Evolutionary conservation across 2,113 vertebrate genomes (phyloP).

Genomic region (Oryzias curvinotus): DNA sequence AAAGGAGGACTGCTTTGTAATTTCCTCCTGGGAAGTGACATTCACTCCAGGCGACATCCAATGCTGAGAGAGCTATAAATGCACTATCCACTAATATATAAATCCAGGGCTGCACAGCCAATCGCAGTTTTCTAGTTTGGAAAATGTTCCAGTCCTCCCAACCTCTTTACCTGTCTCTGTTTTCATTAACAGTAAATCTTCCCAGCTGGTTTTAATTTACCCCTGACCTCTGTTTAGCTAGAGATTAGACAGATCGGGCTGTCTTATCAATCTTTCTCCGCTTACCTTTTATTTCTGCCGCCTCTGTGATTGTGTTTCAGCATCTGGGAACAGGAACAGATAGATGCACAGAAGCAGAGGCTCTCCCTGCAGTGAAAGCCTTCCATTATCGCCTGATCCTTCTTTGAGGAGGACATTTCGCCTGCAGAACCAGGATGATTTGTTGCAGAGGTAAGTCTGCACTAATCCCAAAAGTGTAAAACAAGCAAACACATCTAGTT

Average conservation of each 20-base stretch:
- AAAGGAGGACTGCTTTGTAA: constrained; percentile 35
- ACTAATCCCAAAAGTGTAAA: constrained; percentile 14
- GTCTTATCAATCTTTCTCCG: constrained; percentile 58
- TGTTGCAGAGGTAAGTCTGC: constrained; percentile 23
- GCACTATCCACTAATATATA: constrained; percentile 10
- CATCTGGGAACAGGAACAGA: constrained; percentile 55
- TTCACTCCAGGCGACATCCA: background rate
- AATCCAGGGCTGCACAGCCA: constrained; percentile 9
- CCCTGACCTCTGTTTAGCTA: constrained; percentile 61
- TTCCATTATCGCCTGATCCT: constrained; percentile 14
- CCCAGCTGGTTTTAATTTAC: constrained; percentile 53
- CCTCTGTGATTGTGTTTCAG: constrained; percentile 59
- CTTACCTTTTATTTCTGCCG: constrained; percentile 58
- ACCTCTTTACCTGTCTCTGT: constrained; percentile 26
- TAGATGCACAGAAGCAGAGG: constrained; percentile 22
- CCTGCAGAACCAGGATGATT: constrained; percentile 4
- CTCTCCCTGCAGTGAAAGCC: constrained; percentile 15
- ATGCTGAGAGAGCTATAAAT: constrained; percentile 13
- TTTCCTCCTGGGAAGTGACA: constrained; percentile 20
- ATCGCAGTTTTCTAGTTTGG: constrained; percentile 3
- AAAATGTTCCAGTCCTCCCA: constrained; percentile 15
- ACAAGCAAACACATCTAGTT: constrained; percentile 20
- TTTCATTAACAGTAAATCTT: constrained; percentile 57
- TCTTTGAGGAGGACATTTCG: constrained; percentile 16
- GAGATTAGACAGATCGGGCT: constrained; percentile 59